phyloP scores from a whole-genome alignment of 2,797 vertebrate genomes.

The Telmatherina bonti region DNA sequence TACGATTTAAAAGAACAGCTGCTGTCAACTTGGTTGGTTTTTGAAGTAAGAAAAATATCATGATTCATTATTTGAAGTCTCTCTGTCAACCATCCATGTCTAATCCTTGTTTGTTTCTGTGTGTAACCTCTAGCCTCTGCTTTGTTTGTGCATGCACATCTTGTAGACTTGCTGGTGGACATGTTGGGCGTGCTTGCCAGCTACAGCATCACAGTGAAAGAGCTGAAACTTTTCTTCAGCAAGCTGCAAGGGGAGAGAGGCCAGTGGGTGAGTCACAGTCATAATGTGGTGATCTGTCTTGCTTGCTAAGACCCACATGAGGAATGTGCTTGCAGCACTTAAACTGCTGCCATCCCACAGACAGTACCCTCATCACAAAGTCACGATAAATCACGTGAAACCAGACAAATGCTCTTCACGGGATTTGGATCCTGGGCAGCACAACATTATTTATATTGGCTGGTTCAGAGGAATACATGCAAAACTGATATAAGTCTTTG shows the following conservation, averaged over 20 bases:
- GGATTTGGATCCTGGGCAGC: constrained; percentile 16
- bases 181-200: constrained; percentile 96
- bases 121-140: constrained; percentile 10
- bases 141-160: constrained; percentile 32
- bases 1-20: background rate
- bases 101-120: background rate
- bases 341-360: constrained; percentile 43
- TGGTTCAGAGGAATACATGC: background rate
- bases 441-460: constrained; percentile 26
- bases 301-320: constrained; percentile 57
- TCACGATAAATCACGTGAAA: constrained; percentile 48
- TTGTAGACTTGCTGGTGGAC: constrained; percentile 95
- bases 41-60: background rate
- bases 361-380: constrained; percentile 32
- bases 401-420: constrained; percentile 12
- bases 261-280: constrained; percentile 90
- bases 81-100: background rate
- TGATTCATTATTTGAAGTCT: background rate
- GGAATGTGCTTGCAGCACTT: constrained; percentile 63
- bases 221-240: constrained; percentile 98
- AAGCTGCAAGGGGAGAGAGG: constrained; percentile 95
- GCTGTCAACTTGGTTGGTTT: background rate
- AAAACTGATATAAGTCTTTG: constrained; percentile 8
- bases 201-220: constrained; percentile 97
- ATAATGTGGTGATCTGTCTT: constrained; percentile 40